Percentiles rank a stretch among this genome's conserved stretches.
Conservation (phyloP, 2,797 vertebrate genomes). For the Megaceryle alcyon region DNA sequence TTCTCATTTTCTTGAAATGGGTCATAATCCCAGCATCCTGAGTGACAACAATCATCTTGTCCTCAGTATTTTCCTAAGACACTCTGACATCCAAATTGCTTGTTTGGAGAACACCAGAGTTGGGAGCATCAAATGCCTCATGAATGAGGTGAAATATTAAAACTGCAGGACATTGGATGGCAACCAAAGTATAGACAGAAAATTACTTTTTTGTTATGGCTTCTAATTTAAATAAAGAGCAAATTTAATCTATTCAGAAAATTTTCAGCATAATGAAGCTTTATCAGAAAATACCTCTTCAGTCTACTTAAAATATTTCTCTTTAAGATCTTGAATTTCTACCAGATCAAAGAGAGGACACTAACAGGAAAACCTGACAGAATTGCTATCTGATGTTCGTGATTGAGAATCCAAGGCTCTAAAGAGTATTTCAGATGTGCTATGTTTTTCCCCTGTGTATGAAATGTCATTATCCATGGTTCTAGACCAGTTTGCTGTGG, state of each 20-base stretch:
- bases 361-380: neutral
- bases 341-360: neutral
- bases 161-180: neutral
- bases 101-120: neutral
- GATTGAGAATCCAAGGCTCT: neutral
- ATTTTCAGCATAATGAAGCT: neutral
- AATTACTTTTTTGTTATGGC: neutral
- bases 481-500: neutral
- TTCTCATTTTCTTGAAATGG: neutral
- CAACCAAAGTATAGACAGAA: neutral
- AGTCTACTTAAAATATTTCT: neutral
- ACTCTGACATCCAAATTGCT: neutral
- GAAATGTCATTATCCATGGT: neutral
- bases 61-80: neutral
- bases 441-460: neutral
- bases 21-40: neutral
- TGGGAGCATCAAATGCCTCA: neutral
- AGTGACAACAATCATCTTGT: neutral
- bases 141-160: neutral
- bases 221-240: neutral
- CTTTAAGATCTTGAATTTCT: neutral
- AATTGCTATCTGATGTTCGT: neutral
- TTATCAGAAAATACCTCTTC: neutral
- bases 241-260: neutral
- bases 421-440: neutral